Evolutionary conservation across 2,888 invertebrate genomes (phyloP), one percentile per base, ranked within the genome.

Genomic region (Zelleria hepariella): DNA sequence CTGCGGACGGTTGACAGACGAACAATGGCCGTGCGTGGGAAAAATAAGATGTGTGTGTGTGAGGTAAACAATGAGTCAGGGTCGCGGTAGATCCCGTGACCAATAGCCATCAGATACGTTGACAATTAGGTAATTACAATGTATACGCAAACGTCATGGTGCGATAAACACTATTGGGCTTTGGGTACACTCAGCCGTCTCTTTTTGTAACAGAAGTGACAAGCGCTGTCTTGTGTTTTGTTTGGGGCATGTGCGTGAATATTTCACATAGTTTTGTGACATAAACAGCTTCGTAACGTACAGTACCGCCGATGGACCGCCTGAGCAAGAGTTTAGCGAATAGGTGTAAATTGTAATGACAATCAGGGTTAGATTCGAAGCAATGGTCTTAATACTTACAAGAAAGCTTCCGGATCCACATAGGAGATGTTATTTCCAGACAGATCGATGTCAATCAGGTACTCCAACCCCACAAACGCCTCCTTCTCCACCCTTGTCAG

Each of bases 381-480:
- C 55, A 27, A 26, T 25, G 54, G 21, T n/a, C n/a, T n/a, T n/a
- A 42, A 27, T 69, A 86, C 89, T 91, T 79, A 93, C 93, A 90
- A 79, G 71, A 93, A 93, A 1, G 92, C 86, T 66, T 93, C 92
- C 0, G 92, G 91, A 72, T 94, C 93, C 18, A 94, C 82, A 62
- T 80, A 88, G 58, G 81, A 90, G 64, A 94, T 93, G 59, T 86
- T 86, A 71, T 94, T 94, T 8, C 89, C 91, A 0, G 94, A 93
- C 66, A 94, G 88, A 72, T 94, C 94, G 7, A 93, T 90, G 64
- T 94, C 94, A 61, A 94, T 90, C 52, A 94, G 82, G 72, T 93
- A 93, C 65, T 91, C 90, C 63, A 94, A 79, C 1, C 91, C 92
- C 59, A 89, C 88, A 68, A 94, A 93, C 5, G 92, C 90, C 25